A percentile compares a stretch with the other conserved stretches of the same genome.
Evolutionary conservation across 2,888 invertebrate genomes (phyloP).

Genomic region (Merodon equestris): DNA sequence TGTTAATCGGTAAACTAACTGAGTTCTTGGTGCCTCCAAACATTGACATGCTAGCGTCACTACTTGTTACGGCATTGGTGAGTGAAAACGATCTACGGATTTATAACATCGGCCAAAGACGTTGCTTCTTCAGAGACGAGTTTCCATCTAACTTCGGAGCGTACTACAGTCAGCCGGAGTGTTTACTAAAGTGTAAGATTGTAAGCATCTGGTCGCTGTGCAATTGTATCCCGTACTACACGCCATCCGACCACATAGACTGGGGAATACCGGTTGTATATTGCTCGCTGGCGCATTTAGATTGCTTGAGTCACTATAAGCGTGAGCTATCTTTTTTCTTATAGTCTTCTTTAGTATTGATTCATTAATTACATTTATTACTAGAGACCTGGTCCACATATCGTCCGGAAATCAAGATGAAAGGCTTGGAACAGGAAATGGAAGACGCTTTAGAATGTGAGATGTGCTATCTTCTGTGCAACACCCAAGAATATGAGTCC

Average conservation of each 20-base stretch:
- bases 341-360: not conserved
- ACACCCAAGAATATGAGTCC: conserved; percentile 70
- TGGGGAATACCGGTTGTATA: conserved; percentile 40
- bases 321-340: not conserved
- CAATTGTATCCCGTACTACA: conserved; percentile 73
- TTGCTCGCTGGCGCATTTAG: conserved; percentile 72
- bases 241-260: conserved; percentile 49
- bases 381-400: conserved; percentile 69
- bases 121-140: conserved; percentile 73
- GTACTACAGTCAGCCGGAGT: conserved; percentile 70
- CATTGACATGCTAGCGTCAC: conserved; percentile 62
- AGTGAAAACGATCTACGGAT: conserved; percentile 66
- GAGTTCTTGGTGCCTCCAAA: conserved; percentile 70
- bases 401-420: conserved; percentile 28
- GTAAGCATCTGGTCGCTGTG: conserved; percentile 70
- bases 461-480: conserved; percentile 72
- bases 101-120: conserved; percentile 69
- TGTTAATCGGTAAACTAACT: conserved; percentile 57
- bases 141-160: conserved; percentile 43
- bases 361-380: conserved; percentile 9
- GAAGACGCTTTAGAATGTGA: conserved; percentile 69
- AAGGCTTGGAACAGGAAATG: conserved; percentile 50
- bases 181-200: conserved; percentile 72
- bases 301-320: conserved; percentile 72
- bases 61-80: conserved; percentile 64